A percentile compares a stretch with the other conserved stretches of the same genome.
These are phyloP conservation scores for Lochmaea capreae DNA, from an alignment of 2,888 invertebrate genomes.

Conservation along the genomic window DNA sequence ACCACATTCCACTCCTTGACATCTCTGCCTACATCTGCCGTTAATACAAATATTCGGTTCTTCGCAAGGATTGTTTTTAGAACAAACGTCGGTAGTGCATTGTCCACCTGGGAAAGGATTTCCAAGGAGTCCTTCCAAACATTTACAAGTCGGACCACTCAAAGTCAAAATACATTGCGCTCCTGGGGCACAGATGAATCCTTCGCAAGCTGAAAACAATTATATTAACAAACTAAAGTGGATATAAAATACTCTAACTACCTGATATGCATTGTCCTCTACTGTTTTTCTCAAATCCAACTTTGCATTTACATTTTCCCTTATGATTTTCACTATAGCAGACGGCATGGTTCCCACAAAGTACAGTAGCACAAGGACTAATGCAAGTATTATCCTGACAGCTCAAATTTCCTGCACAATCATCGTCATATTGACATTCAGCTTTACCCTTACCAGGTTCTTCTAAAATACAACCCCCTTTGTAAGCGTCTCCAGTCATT, in stretches of 20 bases:
- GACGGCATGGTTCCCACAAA: constrained; percentile 86
- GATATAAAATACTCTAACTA: no score
- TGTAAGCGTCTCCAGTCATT: constrained; percentile 87
- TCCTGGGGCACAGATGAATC: constrained; percentile 82
- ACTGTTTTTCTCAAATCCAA: constrained; percentile 82
- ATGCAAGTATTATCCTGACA: constrained; percentile 84
- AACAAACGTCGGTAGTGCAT: constrained; percentile 86
- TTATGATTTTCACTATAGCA: constrained; percentile 91
- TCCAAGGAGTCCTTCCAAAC: constrained; percentile 86
- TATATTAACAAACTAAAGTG: constrained; percentile 12
- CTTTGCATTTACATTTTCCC: constrained; percentile 88
- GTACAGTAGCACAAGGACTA: constrained; percentile 82
- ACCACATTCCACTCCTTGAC: constrained; percentile 88
- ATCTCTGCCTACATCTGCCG: constrained; percentile 89
- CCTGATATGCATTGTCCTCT: constrained; percentile 87
- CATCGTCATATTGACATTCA: constrained; percentile 78
- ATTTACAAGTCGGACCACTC: constrained; percentile 88
- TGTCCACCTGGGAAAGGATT: constrained; percentile 93
- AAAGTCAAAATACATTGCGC: constrained; percentile 88
- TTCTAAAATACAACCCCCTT: constrained; percentile 78
- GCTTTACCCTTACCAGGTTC: constrained; percentile 70
- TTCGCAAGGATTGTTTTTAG: constrained; percentile 79
- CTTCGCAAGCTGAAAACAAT: constrained; percentile 75
- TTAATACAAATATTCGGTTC: constrained; percentile 86
- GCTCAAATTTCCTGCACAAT: constrained; percentile 84